phyloP scores from a whole-genome alignment of 2,797 vertebrate species.

The Pampus argenteus region DNA sequence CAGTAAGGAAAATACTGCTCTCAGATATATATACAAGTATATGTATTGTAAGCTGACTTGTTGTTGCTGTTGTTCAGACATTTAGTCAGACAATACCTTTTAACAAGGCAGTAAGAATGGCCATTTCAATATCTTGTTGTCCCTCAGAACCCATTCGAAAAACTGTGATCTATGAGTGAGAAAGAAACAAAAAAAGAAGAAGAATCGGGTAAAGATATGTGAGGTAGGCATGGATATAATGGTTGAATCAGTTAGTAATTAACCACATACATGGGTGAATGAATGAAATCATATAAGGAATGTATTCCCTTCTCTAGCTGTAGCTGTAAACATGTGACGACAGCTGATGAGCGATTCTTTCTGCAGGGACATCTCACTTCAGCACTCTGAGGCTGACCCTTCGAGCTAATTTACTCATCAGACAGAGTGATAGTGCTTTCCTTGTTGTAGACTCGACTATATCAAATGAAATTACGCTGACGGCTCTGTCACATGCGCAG shows the following conservation, averaged over 20 bases:
- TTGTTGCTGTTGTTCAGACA: not conserved
- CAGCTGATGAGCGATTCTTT: slow-evolving; percentile 15
- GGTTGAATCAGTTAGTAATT: not conserved
- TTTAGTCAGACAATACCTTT: slow-evolving; percentile 87
- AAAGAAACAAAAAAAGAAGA: slow-evolving; percentile 20
- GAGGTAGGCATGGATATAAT: not conserved
- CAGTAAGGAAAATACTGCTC: not conserved
- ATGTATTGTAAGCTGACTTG: too few species aligned
- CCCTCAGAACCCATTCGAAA: slow-evolving; percentile 98
- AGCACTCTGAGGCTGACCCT: slow-evolving; percentile 37
- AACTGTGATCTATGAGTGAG: slow-evolving; percentile 90
- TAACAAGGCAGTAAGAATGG: slow-evolving; percentile 95
- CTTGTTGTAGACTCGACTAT: slow-evolving; percentile 64
- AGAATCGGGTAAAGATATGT: not conserved
- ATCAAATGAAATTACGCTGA: slow-evolving; percentile 71
- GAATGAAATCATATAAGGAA: not conserved
- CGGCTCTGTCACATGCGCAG: slow-evolving; percentile 71
- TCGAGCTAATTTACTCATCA: slow-evolving; percentile 42
- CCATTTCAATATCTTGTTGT: slow-evolving; percentile 98
- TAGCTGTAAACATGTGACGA: slow-evolving; percentile 13
- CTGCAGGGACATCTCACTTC: slow-evolving; percentile 18
- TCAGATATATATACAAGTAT: not conserved
- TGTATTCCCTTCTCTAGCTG: not conserved
- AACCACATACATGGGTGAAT: slow-evolving; percentile 10
- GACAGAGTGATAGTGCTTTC: slow-evolving; percentile 47